phyloP scores from a whole-genome alignment of 2,888 invertebrate species.

The Baccha elongata region DNA sequence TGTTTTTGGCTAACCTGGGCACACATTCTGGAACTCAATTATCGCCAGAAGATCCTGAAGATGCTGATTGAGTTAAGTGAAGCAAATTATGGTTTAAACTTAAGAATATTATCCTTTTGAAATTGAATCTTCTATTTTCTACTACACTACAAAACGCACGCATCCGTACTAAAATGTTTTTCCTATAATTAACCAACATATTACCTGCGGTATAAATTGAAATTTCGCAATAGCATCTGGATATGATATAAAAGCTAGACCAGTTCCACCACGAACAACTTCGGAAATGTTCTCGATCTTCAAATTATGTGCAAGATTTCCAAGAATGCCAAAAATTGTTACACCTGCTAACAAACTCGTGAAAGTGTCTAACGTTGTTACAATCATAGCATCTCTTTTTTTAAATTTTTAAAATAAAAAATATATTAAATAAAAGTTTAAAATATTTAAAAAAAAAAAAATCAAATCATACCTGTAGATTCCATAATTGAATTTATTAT shows the following conservation, averaged over 20 bases:
- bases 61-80: no score
- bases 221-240: conserved; percentile 92
- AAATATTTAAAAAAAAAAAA: background rate
- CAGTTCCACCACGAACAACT: conserved; percentile 89
- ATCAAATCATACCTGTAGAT: conserved; percentile 85
- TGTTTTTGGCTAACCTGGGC: no score
- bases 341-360: conserved; percentile 91
- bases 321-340: conserved; percentile 92
- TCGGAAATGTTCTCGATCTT: conserved; percentile 84
- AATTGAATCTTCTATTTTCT: no score
- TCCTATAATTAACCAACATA: background rate
- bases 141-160: no score
- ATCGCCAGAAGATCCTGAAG: no score
- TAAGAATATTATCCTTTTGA: no score
- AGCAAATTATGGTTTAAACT: no score
- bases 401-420: conserved; percentile 68
- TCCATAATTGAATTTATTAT: conserved; percentile 88
- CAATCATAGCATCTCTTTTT: conserved; percentile 92
- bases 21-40: no score
- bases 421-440: background rate
- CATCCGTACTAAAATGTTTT: no score
- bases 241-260: conserved; percentile 92
- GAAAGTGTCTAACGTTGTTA: conserved; percentile 90
- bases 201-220: conserved; percentile 87
- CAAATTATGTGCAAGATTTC: conserved; percentile 88